A percentile compares a stretch with the other conserved stretches of the same genome.
Evolutionary conservation across 2,113 vertebrate species (phyloP).

Genomic region (Atrichornis clamosus): DNA sequence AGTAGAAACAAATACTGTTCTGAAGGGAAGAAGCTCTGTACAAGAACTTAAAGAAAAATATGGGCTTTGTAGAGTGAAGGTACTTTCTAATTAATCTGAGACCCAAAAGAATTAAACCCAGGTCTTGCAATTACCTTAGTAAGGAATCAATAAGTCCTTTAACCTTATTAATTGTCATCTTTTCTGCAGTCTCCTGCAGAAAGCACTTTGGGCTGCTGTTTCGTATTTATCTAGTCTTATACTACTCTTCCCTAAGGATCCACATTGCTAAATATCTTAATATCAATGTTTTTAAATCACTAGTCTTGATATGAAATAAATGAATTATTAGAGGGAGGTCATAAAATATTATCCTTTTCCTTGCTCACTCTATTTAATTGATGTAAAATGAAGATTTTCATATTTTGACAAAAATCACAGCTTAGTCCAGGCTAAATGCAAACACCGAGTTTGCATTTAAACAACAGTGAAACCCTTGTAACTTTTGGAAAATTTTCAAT

Average conservation of each 20-base stretch:
- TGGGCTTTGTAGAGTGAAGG: not conserved
- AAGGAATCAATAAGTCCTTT: not conserved
- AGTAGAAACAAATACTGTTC: not conserved
- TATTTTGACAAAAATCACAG: not conserved
- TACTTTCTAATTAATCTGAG: not conserved
- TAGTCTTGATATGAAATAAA: not conserved
- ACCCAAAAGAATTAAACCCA: not conserved
- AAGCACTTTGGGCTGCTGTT: not conserved
- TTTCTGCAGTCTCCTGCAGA: not conserved
- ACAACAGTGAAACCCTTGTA: not conserved
- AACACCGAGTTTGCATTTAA: not conserved
- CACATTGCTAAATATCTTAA: not conserved
- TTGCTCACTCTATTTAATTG: not conserved
- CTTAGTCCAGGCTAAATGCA: not conserved
- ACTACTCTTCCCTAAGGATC: not conserved
- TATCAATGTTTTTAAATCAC: not conserved
- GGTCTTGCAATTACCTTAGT: not conserved
- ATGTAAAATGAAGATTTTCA: not conserved
- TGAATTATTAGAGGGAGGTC: not conserved
- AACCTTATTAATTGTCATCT: not conserved
- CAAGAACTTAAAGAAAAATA: not conserved
- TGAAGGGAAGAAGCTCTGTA: not conserved
- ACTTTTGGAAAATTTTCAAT: not conserved
- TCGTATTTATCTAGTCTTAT: not conserved
- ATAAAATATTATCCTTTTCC: not conserved